Evolutionary conservation across 2,888 invertebrate species (phyloP).

Genomic region (Scaptomyza caliginosa): DNA sequence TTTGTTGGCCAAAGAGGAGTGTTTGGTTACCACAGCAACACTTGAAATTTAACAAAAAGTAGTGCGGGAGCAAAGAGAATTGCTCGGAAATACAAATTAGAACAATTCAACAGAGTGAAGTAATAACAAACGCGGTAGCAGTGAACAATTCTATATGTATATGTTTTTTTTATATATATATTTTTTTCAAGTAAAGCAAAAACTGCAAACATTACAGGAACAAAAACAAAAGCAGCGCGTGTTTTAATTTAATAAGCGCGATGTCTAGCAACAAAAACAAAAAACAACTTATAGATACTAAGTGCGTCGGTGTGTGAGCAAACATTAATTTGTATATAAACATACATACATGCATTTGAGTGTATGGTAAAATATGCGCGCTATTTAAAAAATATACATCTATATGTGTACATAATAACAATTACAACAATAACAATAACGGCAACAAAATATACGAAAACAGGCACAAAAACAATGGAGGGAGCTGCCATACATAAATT

Average conservation of each 20-base stretch:
- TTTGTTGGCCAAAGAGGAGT: constrained; percentile 15
- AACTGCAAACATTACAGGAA: constrained; percentile 35
- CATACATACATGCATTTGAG: constrained; percentile 11
- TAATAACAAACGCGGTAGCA: constrained; percentile 28
- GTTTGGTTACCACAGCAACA: constrained; percentile 53
- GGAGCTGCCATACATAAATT: constrained; percentile 36
- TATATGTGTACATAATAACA: not conserved
- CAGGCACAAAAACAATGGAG: constrained; percentile 38
- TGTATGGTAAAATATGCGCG: constrained; percentile 56
- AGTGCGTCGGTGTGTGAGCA: constrained; percentile 39
- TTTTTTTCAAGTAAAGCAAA: constrained; percentile 45
- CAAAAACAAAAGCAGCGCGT: constrained; percentile 65
- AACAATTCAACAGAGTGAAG: constrained; percentile 43
- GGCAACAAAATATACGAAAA: constrained; percentile 24
- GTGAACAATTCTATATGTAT: constrained; percentile 26
- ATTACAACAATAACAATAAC: constrained; percentile 12
- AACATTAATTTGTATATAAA: constrained; percentile 32
- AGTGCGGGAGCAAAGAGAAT: constrained; percentile 25
- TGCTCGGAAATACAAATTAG: constrained; percentile 71
- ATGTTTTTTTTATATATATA: constrained; percentile 15
- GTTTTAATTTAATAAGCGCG: constrained; percentile 69
- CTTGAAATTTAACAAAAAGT: constrained; percentile 28
- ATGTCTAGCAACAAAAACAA: constrained; percentile 61
- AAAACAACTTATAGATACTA: constrained; percentile 66
- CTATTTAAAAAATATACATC: constrained; percentile 38